Evolutionary conservation across 1,140 invertebrate genomes (phyloP).

Genomic region (Battus philenor): DNA sequence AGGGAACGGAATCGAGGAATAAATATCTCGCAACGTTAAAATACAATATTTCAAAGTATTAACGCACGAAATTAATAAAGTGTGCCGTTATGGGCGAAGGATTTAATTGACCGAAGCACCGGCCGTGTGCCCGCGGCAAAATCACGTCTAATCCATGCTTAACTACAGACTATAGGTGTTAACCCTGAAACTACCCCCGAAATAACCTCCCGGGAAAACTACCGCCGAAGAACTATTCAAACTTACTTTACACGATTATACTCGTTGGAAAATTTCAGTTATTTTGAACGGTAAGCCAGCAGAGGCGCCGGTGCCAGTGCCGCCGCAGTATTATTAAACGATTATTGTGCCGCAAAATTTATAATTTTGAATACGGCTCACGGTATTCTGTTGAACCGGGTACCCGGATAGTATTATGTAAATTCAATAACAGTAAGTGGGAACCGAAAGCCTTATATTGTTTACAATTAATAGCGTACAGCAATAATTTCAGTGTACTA

Average conservation of each 20-base stretch:
- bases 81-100: constrained; percentile 40
- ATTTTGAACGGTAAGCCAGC: constrained; percentile 47
- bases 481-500: constrained; percentile 4
- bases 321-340: constrained; percentile 43
- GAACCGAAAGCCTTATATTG: constrained; percentile 28
- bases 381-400: constrained; percentile 35
- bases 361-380: constrained; percentile 38
- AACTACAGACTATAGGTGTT: constrained; percentile 66
- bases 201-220: constrained; percentile 33
- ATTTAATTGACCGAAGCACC: constrained; percentile 59
- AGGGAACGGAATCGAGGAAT: too few relatives aligned
- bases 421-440: constrained; percentile 42
- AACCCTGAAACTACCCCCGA: constrained; percentile 48
- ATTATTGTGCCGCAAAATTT: constrained; percentile 52
- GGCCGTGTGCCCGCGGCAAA: constrained; percentile 39
- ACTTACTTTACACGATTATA: constrained; percentile 60
- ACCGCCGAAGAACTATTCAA: constrained; percentile 57
- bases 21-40: too few relatives aligned
- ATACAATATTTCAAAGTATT: constrained; percentile 8
- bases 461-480: constrained; percentile 20
- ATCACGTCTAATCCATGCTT: constrained; percentile 65
- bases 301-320: constrained; percentile 21
- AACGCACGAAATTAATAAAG: constrained; percentile 41
- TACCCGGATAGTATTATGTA: constrained; percentile 46
- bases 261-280: constrained; percentile 32